A percentile compares a stretch with the other conserved stretches of the same genome.
These are phyloP conservation scores for Chrysoperla carnea DNA, from an alignment of 1,140 invertebrate genomes.

Conservation along the genomic window DNA sequence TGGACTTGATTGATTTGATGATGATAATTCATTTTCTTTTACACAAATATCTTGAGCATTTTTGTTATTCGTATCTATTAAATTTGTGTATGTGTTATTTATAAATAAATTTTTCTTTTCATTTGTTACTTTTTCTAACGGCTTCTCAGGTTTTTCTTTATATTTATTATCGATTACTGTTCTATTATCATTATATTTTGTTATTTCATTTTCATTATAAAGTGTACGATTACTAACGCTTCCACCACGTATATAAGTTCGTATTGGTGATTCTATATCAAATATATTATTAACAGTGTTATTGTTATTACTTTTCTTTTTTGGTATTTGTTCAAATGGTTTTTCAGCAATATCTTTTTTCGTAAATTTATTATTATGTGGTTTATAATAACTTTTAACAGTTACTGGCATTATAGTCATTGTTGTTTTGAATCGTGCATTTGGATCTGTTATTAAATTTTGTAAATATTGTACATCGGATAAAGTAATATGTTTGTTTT, in stretches of 20 bases:
- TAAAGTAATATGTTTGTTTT: too few relatives aligned
- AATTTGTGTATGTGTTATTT: neutral
- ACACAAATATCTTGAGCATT: neutral
- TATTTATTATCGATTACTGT: neutral
- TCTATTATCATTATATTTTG: neutral
- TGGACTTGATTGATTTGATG: neutral
- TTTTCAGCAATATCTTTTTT: neutral
- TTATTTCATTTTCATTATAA: neutral
- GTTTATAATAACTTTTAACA: neutral
- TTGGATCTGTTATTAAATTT: too few relatives aligned
- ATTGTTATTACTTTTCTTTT: neutral
- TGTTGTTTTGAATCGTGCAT: too few relatives aligned
- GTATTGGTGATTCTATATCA: neutral
- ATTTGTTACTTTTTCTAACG: neutral
- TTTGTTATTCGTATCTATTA: neutral
- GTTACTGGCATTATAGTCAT: too few relatives aligned
- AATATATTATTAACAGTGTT: neutral
- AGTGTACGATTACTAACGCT: too few relatives aligned
- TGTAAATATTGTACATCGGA: too few relatives aligned
- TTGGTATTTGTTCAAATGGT: neutral
- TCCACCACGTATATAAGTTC: neutral
- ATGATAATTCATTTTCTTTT: neutral
- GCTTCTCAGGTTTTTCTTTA: neutral
- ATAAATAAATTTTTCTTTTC: neutral
- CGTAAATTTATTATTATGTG: neutral